These are phyloP conservation scores for Phoxinus dragarum DNA, from an alignment of 2,797 vertebrate species.

Conservation along the genomic window DNA sequence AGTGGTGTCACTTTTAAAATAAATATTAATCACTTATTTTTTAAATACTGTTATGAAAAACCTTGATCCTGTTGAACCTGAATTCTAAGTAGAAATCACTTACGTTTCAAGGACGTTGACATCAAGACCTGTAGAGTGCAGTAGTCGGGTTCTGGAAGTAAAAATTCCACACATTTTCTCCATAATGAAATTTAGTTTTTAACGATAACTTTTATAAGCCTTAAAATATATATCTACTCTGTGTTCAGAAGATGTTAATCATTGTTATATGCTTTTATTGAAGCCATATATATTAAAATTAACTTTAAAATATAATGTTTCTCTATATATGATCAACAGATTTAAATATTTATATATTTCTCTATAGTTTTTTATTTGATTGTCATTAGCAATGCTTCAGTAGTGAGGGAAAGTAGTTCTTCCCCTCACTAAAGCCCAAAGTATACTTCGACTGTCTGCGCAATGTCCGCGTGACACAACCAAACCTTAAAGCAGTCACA, in stretches of 20 bases:
- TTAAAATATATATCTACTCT: background rate
- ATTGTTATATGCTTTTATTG: too few relatives aligned
- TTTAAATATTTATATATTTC: too few relatives aligned
- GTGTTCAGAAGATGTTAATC: background rate
- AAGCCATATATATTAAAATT: too few relatives aligned
- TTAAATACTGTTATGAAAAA: constrained; percentile 2
- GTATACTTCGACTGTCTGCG: background rate
- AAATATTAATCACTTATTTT: background rate
- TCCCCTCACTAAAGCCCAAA: constrained; percentile 63
- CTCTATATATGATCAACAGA: too few relatives aligned
- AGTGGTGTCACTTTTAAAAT: constrained; percentile 5
- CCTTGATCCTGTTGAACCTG: background rate
- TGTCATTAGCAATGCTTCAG: background rate
- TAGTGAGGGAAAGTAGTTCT: background rate
- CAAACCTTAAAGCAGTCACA: background rate
- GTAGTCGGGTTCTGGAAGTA: background rate
- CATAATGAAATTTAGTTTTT: background rate
- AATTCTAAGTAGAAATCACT: background rate
- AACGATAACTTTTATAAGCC: background rate
- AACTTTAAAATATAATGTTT: too few relatives aligned
- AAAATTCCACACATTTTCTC: background rate
- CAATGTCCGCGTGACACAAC: background rate
- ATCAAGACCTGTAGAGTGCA: background rate
- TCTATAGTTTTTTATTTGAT: background rate
- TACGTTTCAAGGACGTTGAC: background rate